Base-by-base conservation (phyloP, 1,140 invertebrate genomes). In the Pissodes strobi region DNA sequence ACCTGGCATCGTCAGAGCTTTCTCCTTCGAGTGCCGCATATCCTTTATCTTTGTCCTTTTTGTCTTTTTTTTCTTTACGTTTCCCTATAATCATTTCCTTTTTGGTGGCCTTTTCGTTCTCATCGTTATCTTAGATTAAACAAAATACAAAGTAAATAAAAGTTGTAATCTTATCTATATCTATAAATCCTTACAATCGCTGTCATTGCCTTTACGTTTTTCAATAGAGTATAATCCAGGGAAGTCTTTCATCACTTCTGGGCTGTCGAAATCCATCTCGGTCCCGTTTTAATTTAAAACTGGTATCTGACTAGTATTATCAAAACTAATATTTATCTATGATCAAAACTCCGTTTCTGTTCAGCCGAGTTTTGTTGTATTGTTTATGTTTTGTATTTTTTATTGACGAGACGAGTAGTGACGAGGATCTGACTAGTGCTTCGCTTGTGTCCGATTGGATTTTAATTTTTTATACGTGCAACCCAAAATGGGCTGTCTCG, bases 11-110 rank as follows among this genome's bases (percentile, higher is more conserved):
- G 13, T 89, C 91, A 4, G 93, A 95, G 75, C 93, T 95, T 80
- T 96, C 94, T 34, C 92, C 94, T 78, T 93, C 93, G 75, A 97
- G 82, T 10, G 93, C 91, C 12, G 92, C 92, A 85, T 97, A 97
- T 0, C 92, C 90, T 74, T 90, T 86, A 66, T 86, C 85, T 64
- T 90, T 89, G 72, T 91, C 89, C 71, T 94, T 93, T 46, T 86
- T 87, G 61, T 93, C 91, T 72, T 92, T 93, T 74, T 94, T 94
- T 41, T 94, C 91, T 74, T 88, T 88, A 2, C 80, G 75, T 76
- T 87, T 87, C 2, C 85, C 82, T 64, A 81, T 82, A 12, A 83
- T 68, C 8, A 82, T 71, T 65, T 83, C 83, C 70, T 90, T 90
- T 43, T 82, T 82, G 10, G 68, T 68, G 34, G 68, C 45, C 81